Evolutionary conservation across 2,888 invertebrate species (phyloP).

Genomic region (Nemotelus nigrinus): DNA sequence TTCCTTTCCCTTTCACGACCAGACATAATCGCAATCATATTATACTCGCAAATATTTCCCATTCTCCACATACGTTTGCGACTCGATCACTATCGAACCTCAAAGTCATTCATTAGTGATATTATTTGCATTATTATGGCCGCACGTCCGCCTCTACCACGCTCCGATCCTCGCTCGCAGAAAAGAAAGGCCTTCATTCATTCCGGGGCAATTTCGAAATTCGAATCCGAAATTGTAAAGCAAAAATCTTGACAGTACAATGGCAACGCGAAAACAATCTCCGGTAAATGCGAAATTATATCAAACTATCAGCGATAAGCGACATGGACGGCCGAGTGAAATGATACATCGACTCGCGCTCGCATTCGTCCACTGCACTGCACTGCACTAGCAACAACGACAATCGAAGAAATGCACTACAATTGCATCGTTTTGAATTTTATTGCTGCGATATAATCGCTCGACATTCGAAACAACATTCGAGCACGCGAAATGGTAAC

Average conservation of each 20-base stretch:
- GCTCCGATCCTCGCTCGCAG: background rate
- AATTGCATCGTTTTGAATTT: slow-evolving; percentile 37
- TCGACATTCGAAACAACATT: slow-evolving; percentile 27
- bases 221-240: slow-evolving; percentile 25
- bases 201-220: background rate
- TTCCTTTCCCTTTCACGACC: too few species aligned
- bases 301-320: slow-evolving; percentile 13
- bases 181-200: slow-evolving; percentile 2
- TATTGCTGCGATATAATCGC: slow-evolving; percentile 25
- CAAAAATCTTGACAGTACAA: slow-evolving; percentile 38
- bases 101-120: slow-evolving; percentile 7
- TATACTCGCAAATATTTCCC: too few species aligned
- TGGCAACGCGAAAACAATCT: slow-evolving; percentile 29
- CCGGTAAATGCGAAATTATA: slow-evolving; percentile 6
- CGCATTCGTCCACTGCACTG: background rate
- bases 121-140: slow-evolving; percentile 17
- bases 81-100: background rate
- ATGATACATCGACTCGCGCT: slow-evolving; percentile 14
- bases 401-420: background rate
- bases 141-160: background rate
- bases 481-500: slow-evolving; percentile 43
- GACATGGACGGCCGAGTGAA: slow-evolving; percentile 18
- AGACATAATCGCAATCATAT: too few species aligned
- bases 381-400: background rate
- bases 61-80: too few species aligned